phyloP scores from a whole-genome alignment of 2,888 invertebrate species.

The Creontiades dilutus region DNA sequence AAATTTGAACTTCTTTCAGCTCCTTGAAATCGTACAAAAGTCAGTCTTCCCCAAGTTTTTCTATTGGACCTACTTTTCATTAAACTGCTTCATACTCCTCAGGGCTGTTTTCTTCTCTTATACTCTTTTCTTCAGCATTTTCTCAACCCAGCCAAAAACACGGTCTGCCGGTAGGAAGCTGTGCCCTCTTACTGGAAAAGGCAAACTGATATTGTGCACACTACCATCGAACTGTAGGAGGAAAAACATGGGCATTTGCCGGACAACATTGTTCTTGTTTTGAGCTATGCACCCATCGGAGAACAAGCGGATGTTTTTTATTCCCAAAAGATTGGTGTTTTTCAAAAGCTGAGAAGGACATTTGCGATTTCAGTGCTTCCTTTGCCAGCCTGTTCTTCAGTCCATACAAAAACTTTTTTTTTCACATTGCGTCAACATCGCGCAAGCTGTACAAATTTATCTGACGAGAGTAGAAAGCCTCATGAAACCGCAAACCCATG shows the following conservation, averaged over 20 bases:
- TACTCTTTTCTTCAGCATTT: slow-evolving; percentile 16
- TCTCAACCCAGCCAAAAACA: slow-evolving; percentile 48
- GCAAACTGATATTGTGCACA: slow-evolving; percentile 3
- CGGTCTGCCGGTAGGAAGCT: slow-evolving; percentile 56
- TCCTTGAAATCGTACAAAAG: too few species aligned
- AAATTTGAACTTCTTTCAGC: too few species aligned
- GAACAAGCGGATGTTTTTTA: slow-evolving; percentile 44
- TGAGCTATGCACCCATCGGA: slow-evolving; percentile 53
- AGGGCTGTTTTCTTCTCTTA: slow-evolving; percentile 31
- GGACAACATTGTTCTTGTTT: slow-evolving; percentile 49
- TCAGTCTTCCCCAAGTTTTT: slow-evolving; percentile 58
- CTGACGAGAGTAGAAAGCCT: slow-evolving; percentile 69
- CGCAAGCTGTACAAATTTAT: slow-evolving; percentile 59
- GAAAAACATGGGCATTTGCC: too few species aligned
- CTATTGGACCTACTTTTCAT: slow-evolving; percentile 9
- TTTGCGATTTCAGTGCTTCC: too few species aligned
- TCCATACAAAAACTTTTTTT: slow-evolving; percentile 33
- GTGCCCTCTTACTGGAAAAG: slow-evolving; percentile 50
- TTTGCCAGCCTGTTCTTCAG: too few species aligned
- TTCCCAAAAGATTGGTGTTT: background rate
- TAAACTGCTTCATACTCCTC: slow-evolving; percentile 39
- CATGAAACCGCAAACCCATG: slow-evolving; percentile 59
- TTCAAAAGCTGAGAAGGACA: too few species aligned
- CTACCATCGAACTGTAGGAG: slow-evolving; percentile 26
- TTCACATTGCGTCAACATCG: slow-evolving; percentile 21